Percentiles rank a stretch among this genome's conserved stretches.
phyloP scores from a whole-genome alignment of 35 echinoderm and acorn worm genomes.

The Apostichopus japonicus region DNA sequence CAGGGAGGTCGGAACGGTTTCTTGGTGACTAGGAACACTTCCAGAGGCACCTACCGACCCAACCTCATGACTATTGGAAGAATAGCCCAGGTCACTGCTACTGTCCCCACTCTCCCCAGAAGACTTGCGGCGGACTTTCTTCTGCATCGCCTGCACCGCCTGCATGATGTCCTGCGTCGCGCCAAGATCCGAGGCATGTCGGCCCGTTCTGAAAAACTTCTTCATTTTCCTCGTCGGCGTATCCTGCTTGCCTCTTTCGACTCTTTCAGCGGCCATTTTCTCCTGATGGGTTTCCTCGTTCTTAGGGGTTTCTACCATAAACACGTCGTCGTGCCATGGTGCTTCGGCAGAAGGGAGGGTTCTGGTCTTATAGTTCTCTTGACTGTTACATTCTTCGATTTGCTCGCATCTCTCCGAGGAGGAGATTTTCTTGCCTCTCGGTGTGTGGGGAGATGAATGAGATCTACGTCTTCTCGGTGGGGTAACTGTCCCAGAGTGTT shows the following conservation, averaged over 20 bases:
- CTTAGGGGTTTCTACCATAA: neutral
- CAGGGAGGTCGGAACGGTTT: neutral
- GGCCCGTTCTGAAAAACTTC: constrained; percentile 30
- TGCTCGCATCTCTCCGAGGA: neutral
- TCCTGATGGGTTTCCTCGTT: neutral
- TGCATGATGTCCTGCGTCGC: constrained; percentile 33
- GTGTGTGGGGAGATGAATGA: constrained; percentile 21
- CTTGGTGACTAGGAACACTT: neutral
- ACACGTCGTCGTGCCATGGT: constrained; percentile 35
- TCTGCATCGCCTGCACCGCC: constrained; percentile 51
- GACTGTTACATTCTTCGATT: neutral
- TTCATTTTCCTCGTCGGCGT: constrained; percentile 31
- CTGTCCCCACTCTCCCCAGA: constrained; percentile 44
- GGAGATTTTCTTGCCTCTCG: constrained; percentile 1
- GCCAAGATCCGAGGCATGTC: constrained; percentile 43
- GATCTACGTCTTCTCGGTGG: constrained; percentile 41
- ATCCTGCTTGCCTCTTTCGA: constrained; percentile 24
- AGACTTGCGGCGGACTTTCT: constrained; percentile 38
- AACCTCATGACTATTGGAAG: neutral
- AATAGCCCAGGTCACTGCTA: constrained; percentile 22
- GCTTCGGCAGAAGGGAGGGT: constrained; percentile 13
- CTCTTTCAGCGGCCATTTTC: neutral
- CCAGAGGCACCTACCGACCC: neutral
- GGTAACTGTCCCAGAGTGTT: neutral
- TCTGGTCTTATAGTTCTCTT: constrained; percentile 12